A percentile compares a stretch with the other conserved stretches of the same genome.
phyloP scores from a whole-genome alignment of 2,797 vertebrate genomes.

The Catostomus latipinnis region DNA sequence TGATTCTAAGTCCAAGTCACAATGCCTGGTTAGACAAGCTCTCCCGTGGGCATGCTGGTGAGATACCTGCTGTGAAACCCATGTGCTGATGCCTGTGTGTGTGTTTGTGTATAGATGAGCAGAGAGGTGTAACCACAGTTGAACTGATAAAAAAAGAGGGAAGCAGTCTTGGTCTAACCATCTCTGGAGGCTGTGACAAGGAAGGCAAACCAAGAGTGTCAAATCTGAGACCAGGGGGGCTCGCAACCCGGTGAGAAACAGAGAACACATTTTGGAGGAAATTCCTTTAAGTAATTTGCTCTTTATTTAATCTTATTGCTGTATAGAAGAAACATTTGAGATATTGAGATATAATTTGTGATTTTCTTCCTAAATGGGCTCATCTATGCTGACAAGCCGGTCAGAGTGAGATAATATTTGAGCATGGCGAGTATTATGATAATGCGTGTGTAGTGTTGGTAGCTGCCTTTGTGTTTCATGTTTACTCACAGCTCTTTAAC shows the following conservation, averaged over 20 bases:
- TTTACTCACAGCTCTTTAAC: conserved; percentile 23
- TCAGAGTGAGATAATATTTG: neutral
- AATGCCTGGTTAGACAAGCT: too few relatives aligned
- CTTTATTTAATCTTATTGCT: neutral
- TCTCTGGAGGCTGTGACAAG: conserved; percentile 97
- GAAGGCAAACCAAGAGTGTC: conserved; percentile 96
- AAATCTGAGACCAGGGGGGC: conserved; percentile 92
- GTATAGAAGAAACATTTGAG: too few relatives aligned
- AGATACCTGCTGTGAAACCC: neutral
- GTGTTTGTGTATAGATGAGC: conserved; percentile 85
- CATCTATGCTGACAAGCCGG: neutral
- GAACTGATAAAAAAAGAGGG: conserved; percentile 98
- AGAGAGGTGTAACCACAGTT: conserved; percentile 92
- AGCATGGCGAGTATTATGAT: neutral
- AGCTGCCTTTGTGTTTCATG: neutral
- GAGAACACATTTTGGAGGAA: neutral
- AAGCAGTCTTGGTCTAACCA: conserved; percentile 94
- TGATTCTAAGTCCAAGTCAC: too few relatives aligned
- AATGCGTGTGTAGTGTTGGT: neutral
- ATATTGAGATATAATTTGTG: neutral
- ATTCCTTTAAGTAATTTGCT: too few relatives aligned
- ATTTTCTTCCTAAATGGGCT: neutral
- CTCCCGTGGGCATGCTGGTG: too few relatives aligned
- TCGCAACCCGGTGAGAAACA: conserved; percentile 91
- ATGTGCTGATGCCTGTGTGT: conserved; percentile 50